phyloP scores from a whole-genome alignment of 2,113 vertebrate species.

The Calyptomena viridis region DNA sequence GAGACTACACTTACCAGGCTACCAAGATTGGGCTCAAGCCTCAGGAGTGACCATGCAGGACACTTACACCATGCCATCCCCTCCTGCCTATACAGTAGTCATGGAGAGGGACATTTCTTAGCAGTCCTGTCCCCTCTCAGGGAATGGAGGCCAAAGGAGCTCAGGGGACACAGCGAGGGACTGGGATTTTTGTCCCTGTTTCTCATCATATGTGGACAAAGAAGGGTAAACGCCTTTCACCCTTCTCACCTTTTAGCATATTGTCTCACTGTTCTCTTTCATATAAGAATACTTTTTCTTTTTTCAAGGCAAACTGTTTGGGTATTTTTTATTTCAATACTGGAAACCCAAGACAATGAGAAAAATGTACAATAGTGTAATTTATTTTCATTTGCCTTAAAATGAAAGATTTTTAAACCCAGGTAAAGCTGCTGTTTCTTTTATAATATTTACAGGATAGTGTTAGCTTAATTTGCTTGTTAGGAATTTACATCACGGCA shows the following conservation, averaged over 20 bases:
- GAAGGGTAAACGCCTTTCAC: not conserved
- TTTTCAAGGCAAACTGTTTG: not conserved
- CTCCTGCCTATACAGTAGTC: not conserved
- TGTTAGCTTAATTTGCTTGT: not conserved
- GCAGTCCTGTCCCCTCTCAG: not conserved
- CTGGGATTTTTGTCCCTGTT: not conserved
- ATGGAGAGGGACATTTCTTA: rapidly evolving
- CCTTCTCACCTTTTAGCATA: not conserved
- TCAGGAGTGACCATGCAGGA: not conserved
- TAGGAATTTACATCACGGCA: not conserved
- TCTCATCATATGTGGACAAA: not conserved
- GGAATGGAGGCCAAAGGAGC: not conserved
- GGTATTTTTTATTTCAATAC: not conserved
- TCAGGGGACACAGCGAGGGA: not conserved
- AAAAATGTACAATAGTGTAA: not conserved
- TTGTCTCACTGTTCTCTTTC: not conserved
- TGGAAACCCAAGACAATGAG: not conserved
- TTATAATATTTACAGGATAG: not conserved
- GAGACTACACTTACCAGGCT: not conserved
- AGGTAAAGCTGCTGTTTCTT: not conserved
- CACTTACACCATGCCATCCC: rapidly evolving
- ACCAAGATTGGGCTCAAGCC: not conserved
- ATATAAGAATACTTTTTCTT: not conserved
- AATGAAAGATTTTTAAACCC: not conserved
- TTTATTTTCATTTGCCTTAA: not conserved